Base-by-base conservation (phyloP, 1,140 invertebrate species). In the Stegodyphus dumicola region DNA sequence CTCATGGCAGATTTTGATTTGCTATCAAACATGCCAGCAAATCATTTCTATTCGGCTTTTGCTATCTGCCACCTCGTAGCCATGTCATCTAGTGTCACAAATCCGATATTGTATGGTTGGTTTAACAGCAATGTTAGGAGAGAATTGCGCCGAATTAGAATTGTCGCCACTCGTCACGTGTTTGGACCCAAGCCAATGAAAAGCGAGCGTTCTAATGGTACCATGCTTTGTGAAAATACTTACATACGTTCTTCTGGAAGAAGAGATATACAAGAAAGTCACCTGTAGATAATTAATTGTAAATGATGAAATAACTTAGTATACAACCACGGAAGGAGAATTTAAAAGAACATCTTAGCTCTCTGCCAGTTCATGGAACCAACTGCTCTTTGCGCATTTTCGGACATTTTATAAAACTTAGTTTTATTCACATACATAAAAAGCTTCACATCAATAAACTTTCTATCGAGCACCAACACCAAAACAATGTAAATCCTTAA, bases 41-140 rank as follows among this genome's bases (percentile, higher is more conserved):
- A 85, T 18, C 87, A 91, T 18, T 89, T 92, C 76, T 92, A 91
- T 88, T 89, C 92, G 53, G 90, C 91, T 1, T 93, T 93, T 87
- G 93, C 92, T 6, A 87, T 92, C 6, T 93, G 92, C 85, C 92
- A 93, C 86, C 88, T 92, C 1, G 88, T 92, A n/a, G 92, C 92
- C 13, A 92, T 93, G 92, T 91, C 91, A 13, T 92, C 92, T 2
- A 91, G 92, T 2, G 90, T 90, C 51, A 92, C 91, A 74, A 93
- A 93, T 88, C 92, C 92, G 1, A 89, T 93, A 18, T 89, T 93
- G 67, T 93, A 93, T 89, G 92, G 92, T 5, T 93, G 92, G 91
- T 90, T 93, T 76, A 93, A 93, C 88, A 92, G 91, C 7, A 92
- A 92, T 87, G 90, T 92, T 18, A 86, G 91, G 13, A 87, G 90